Conservation (phyloP, 2,888 invertebrate species). For the Octodonta nipae region DNA sequence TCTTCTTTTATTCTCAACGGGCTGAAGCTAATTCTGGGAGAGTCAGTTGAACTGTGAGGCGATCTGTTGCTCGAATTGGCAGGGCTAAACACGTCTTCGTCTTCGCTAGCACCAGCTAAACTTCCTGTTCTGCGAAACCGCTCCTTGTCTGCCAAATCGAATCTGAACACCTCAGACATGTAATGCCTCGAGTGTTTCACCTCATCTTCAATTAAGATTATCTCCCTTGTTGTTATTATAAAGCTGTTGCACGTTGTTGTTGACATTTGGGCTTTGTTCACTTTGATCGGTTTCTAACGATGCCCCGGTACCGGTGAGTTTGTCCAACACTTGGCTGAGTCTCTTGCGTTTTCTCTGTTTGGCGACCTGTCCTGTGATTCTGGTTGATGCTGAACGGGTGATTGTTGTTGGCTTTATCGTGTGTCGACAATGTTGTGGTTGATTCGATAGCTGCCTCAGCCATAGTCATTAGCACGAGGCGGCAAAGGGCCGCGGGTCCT, state of each 20-base stretch:
- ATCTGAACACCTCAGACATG: conserved; percentile 39
- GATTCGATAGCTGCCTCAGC: conserved; percentile 50
- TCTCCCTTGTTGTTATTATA: conserved; percentile 30
- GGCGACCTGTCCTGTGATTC: conserved; percentile 42
- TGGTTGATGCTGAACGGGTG: conserved; percentile 48
- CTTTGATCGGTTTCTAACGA: conserved; percentile 5
- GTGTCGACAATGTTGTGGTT: conserved; percentile 29
- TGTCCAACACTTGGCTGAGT: conserved; percentile 67
- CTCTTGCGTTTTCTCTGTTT: conserved; percentile 60
- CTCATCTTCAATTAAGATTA: conserved; percentile 21
- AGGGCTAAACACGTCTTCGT: conserved; percentile 46
- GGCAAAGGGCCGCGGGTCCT: conserved; percentile 36
- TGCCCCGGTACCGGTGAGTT: conserved; percentile 40
- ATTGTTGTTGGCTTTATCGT: conserved; percentile 41
- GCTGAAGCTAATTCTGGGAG: conserved; percentile 42
- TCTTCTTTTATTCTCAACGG: conserved; percentile 42
- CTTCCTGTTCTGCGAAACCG: conserved; percentile 19
- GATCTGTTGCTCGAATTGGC: conserved; percentile 43
- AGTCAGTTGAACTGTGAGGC: conserved; percentile 42
- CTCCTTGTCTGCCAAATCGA: conserved; percentile 35
- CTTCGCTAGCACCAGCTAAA: conserved; percentile 37
- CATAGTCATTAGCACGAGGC: conserved; percentile 55
- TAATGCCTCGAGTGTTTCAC: conserved; percentile 27
- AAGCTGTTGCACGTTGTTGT: conserved; percentile 29
- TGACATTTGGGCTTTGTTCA: conserved; percentile 28